These are phyloP conservation scores for Drosophila sechellia DNA, from an alignment of 1,140 invertebrate genomes.

Conservation along the genomic window DNA sequence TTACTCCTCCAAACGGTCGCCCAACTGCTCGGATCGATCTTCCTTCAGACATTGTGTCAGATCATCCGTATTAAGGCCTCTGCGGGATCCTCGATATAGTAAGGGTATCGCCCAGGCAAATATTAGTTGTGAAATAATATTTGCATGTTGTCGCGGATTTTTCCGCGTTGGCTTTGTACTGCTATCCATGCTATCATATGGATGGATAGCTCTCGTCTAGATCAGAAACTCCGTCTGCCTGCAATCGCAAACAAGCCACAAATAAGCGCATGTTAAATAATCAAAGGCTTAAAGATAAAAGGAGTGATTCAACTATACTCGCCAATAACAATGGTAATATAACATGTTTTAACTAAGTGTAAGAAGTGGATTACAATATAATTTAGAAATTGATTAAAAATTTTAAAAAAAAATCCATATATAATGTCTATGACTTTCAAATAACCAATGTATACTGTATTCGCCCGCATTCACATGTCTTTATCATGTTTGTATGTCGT, in stretches of 20 bases:
- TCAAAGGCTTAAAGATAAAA: slow-evolving; percentile 12
- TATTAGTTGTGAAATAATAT: slow-evolving; percentile 79
- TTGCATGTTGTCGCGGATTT: slow-evolving; percentile 79
- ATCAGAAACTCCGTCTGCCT: slow-evolving; percentile 14
- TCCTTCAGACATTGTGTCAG: slow-evolving; percentile 75
- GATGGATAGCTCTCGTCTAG: neutral
- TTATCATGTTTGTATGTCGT: neutral
- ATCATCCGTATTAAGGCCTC: slow-evolving; percentile 78
- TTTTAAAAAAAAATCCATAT: neutral
- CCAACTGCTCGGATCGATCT: slow-evolving; percentile 79
- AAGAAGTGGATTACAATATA: neutral
- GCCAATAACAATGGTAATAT: neutral
- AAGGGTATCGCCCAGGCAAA: slow-evolving; percentile 84
- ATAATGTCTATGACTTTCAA: too few species aligned
- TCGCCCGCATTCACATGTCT: neutral
- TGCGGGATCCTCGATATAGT: slow-evolving; percentile 71
- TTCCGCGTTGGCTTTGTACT: slow-evolving; percentile 72
- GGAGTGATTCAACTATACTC: neutral
- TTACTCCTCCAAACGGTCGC: slow-evolving; percentile 84
- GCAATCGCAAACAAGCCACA: slow-evolving; percentile 3
- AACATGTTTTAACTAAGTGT: neutral
- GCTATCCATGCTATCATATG: slow-evolving; percentile 75
- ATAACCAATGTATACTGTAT: neutral
- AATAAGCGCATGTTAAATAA: slow-evolving; percentile 25
- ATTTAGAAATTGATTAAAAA: neutral